A percentile compares a stretch with the other conserved stretches of the same genome.
phyloP scores from a whole-genome alignment of 2,113 vertebrate genomes.

The Brachyistius frenatus region DNA sequence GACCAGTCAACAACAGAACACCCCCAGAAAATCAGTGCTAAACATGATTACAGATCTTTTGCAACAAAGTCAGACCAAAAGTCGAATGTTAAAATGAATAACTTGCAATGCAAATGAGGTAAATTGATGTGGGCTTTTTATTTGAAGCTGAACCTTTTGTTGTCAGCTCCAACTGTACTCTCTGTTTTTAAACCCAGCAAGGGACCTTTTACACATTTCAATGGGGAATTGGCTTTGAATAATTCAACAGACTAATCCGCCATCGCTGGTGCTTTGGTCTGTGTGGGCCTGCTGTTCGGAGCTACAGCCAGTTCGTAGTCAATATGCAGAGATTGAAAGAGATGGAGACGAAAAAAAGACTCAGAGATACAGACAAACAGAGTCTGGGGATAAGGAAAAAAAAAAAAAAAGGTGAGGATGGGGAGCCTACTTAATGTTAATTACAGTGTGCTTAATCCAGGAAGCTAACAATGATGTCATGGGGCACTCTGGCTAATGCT shows the following conservation, averaged over 20 bases:
- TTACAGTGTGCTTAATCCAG: slow-evolving; percentile 64
- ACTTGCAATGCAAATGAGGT: slow-evolving; percentile 82
- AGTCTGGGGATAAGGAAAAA: slow-evolving; percentile 30
- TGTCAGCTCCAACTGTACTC: slow-evolving; percentile 80
- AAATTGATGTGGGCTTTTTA: slow-evolving; percentile 75
- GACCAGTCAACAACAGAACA: slow-evolving; percentile 62
- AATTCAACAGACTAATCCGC: slow-evolving; percentile 84
- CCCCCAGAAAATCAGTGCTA: slow-evolving; percentile 56
- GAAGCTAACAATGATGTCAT: slow-evolving; percentile 59
- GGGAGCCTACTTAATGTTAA: slow-evolving; percentile 63
- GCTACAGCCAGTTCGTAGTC: slow-evolving; percentile 67
- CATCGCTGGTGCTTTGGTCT: slow-evolving; percentile 80
- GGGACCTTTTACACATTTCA: slow-evolving; percentile 85
- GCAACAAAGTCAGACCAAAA: slow-evolving; percentile 71
- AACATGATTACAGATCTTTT: slow-evolving; percentile 67
- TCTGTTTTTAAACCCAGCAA: slow-evolving; percentile 81
- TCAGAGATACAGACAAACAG: slow-evolving; percentile 48
- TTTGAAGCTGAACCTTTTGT: slow-evolving; percentile 83
- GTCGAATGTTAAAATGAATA: slow-evolving; percentile 76
- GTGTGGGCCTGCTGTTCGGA: slow-evolving; percentile 76
- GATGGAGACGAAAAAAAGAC: slow-evolving; percentile 44
- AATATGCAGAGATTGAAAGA: slow-evolving; percentile 60
- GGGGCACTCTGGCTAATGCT: slow-evolving; percentile 42
- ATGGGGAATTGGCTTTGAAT: slow-evolving; percentile 83
- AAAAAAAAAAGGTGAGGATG: slow-evolving; percentile 33